Evolutionary conservation across 1,140 invertebrate genomes (phyloP).

Genomic region (Ceratina calcarata): DNA sequence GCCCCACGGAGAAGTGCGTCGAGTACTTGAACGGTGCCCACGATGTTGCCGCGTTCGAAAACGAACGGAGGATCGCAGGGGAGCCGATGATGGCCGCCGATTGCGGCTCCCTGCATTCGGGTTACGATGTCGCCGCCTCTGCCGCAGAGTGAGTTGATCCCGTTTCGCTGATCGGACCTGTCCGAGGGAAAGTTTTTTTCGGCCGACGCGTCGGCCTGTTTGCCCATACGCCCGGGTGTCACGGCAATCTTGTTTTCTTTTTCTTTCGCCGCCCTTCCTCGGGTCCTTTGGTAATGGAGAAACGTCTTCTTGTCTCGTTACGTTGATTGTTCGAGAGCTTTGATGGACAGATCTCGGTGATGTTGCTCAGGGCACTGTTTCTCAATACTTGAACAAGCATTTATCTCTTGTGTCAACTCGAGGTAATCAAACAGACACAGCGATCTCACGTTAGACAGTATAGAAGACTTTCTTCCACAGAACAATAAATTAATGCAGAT

Average conservation of each 20-base stretch:
- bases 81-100: conserved; percentile 51
- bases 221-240: neutral
- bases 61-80: conserved; percentile 36
- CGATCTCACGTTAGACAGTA: no score
- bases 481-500: neutral
- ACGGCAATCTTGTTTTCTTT: neutral
- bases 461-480: neutral
- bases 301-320: no score
- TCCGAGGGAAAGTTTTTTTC: conserved; percentile 32
- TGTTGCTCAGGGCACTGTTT: no score
- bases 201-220: neutral
- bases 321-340: no score
- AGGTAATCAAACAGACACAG: no score
- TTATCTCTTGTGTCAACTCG: no score
- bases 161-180: conserved; percentile 16
- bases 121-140: conserved; percentile 55
- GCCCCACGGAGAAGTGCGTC: conserved; percentile 79
- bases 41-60: conserved; percentile 58
- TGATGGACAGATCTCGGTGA: no score
- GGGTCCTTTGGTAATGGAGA: no score
- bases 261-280: neutral
- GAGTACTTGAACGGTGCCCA: conserved; percentile 73
- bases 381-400: no score
- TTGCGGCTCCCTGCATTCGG: conserved; percentile 57
- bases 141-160: conserved; percentile 57